A percentile compares a stretch with the other conserved stretches of the same genome.
Evolutionary conservation across 2,797 vertebrate species (phyloP).

Genomic region (Syngnathus rostellatus): DNA sequence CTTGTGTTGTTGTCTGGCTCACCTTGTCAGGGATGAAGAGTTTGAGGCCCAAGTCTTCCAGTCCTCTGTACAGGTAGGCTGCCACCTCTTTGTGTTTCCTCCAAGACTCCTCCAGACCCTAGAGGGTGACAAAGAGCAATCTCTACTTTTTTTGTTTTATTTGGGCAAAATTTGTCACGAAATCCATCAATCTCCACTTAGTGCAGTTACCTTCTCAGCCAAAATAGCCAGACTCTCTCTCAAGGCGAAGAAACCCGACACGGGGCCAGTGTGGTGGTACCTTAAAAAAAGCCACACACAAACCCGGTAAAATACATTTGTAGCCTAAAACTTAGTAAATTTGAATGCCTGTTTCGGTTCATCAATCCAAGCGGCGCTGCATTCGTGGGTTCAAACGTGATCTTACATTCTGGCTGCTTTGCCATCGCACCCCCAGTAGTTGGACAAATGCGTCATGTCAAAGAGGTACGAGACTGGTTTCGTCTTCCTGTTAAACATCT

Average conservation of each 20-base stretch:
- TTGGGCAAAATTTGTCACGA: neutral
- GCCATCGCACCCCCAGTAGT: constrained; percentile 86
- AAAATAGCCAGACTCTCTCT: constrained; percentile 86
- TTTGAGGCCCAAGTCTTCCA: constrained; percentile 79
- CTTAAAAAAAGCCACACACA: constrained; percentile 51
- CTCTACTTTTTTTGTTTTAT: neutral
- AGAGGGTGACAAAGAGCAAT: constrained; percentile 33
- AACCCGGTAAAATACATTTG: neutral
- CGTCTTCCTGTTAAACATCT: constrained; percentile 83
- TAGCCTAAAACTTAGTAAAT: neutral
- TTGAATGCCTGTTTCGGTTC: neutral
- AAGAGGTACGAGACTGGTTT: constrained; percentile 83
- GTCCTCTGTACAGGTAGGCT: constrained; percentile 70
- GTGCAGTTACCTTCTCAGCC: constrained; percentile 70
- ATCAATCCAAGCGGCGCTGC: neutral
- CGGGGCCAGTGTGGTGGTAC: constrained; percentile 87
- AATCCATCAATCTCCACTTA: neutral
- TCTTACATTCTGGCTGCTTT: constrained; percentile 66
- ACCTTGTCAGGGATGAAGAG: constrained; percentile 87
- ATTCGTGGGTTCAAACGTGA: neutral
- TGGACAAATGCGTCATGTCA: constrained; percentile 80
- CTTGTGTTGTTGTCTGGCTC: constrained; percentile 22
- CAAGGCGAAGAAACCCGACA: constrained; percentile 78
- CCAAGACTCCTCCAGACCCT: constrained; percentile 91
- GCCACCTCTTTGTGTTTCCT: constrained; percentile 72